These are phyloP conservation scores for Limnephilus rhombicus DNA, from an alignment of 2,888 invertebrate genomes.

Conservation along the genomic window DNA sequence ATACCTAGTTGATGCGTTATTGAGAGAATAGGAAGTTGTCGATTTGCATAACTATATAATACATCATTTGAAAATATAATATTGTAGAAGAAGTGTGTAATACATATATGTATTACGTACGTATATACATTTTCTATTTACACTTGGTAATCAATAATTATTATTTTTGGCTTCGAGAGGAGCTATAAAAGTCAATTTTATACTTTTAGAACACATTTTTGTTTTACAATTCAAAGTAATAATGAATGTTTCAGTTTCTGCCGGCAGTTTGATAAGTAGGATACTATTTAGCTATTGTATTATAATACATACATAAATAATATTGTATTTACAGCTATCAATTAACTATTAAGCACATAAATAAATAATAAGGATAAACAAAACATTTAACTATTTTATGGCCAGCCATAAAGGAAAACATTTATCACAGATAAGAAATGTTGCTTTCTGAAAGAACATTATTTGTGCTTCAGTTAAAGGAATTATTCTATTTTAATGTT, in stretches of 20 bases:
- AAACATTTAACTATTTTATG: constrained; percentile 30
- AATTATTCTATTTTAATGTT: constrained; percentile 37
- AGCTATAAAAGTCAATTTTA: neutral
- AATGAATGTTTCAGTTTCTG: neutral
- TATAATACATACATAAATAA: constrained; percentile 3
- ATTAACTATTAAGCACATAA: neutral
- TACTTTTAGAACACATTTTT: neutral
- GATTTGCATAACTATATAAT: neutral
- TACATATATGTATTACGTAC: neutral
- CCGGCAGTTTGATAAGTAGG: neutral
- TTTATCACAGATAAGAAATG: constrained; percentile 44
- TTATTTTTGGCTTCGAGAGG: neutral
- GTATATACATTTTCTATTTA: neutral
- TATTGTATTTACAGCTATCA: neutral
- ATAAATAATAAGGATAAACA: constrained; percentile 10
- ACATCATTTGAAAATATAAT: neutral
- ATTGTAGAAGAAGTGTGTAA: neutral
- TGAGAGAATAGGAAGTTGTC: neutral
- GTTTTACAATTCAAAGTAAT: neutral
- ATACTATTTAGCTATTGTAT: neutral
- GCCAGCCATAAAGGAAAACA: constrained; percentile 53
- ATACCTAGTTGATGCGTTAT: no score
- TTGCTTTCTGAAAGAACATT: constrained; percentile 15
- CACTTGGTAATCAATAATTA: neutral
- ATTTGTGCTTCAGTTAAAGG: constrained; percentile 28